A percentile compares a stretch with the other conserved stretches of the same genome.
Evolutionary conservation across 1,140 invertebrate genomes (phyloP).

Genomic region (Eriocheir sinensis): DNA sequence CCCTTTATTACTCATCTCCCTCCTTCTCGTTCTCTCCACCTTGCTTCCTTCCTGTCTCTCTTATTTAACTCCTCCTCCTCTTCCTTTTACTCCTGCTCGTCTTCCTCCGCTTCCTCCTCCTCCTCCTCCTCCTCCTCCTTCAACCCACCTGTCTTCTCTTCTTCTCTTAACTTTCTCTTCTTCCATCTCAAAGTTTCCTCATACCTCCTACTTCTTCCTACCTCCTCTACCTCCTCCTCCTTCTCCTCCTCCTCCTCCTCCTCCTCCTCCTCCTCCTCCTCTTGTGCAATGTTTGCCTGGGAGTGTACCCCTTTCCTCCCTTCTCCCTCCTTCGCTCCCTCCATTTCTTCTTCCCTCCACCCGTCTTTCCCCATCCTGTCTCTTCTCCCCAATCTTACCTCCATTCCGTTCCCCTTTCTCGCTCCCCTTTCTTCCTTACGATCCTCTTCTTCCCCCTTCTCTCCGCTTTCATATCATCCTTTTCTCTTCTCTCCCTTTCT

Average conservation of each 20-base stretch:
- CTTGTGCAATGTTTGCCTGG: not conserved
- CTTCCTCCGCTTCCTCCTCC: not conserved
- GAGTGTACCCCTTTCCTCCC: not conserved
- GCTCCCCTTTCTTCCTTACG: not conserved
- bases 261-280: not conserved
- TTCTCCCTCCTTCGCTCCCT: not conserved
- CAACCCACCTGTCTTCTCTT: not conserved
- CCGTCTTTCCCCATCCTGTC: no score
- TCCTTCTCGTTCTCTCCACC: not conserved
- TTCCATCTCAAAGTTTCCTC: not conserved
- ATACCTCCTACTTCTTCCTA: not conserved
- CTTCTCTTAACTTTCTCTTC: no score
- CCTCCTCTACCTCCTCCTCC: not conserved
- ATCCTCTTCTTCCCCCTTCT: not conserved
- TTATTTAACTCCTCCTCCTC: not conserved
- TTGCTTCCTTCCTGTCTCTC: not conserved
- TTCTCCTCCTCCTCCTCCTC: slow-evolving; percentile 46
- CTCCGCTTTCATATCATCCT: not conserved
- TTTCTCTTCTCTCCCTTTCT: slow-evolving; percentile 33
- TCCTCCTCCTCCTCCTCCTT: not conserved
- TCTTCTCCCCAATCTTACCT: not conserved
- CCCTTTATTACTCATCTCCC: not conserved
- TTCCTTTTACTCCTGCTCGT: not conserved
- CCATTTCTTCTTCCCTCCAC: not conserved
- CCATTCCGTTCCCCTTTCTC: not conserved